Base-by-base conservation (phyloP, 2,113 vertebrate species). In the Tetrao urogallus region DNA sequence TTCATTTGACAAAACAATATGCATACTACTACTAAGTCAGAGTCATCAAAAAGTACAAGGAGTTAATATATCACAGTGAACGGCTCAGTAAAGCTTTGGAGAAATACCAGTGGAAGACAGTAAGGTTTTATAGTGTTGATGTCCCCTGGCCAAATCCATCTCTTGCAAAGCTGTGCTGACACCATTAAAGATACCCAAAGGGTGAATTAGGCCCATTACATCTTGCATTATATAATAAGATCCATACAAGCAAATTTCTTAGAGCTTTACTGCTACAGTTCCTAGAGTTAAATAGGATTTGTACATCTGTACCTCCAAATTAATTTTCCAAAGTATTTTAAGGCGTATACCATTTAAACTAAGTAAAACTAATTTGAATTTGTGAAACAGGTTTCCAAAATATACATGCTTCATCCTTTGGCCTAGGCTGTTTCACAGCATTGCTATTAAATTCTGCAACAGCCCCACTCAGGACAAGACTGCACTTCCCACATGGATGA, bases 181-280 rank as follows among this genome's bases (percentile, higher is more conserved):
- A 83, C 88, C 43, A 85, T 72, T 95, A 89, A 91, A 95, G 76
- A 81, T 60, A 90, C 70, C 74, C 80, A 43, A 88, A 91, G 91
- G 93, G 95, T 61, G 30, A 93, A 88, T 93, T 91, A 84, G 61
- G 48, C 48, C 47, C 38, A 84, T 92, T 91, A 85, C 87, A 72
- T 89, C 56, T 87, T 92, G 64, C 56, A 82, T 94, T 92, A 92
- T 74, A 88, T 88, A 89, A 94, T 81, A 65, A 86, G 57, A 91
- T 30, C 40, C 32, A 45, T 78, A 69, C 42, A 69, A 66, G 40
- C 75, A 54, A 92, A 75, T 84, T 91, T 83, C 79, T 82, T 92
- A 83, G 56, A 4, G 20, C 75, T 77, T 75, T 81, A 84, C 38
- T 80, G 42, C 48, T 74, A 81, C 34, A 67, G 50, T 15, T 69